Conservation (phyloP, 2,113 vertebrate genomes). For the Aldabrachelys gigantea region DNA sequence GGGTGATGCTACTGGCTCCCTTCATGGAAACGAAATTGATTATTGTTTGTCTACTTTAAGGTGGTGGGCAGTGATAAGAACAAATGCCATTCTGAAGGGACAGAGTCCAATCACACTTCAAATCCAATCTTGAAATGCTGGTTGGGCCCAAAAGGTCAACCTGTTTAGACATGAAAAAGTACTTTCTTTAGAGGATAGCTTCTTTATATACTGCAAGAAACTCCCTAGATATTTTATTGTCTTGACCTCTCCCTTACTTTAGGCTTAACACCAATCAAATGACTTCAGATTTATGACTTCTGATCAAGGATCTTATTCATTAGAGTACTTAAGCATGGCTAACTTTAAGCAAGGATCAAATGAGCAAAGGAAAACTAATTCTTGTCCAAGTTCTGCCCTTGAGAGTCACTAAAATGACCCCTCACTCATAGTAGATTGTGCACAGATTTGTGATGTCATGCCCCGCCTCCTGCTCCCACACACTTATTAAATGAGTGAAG, state of each 20-base stretch:
- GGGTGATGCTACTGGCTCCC: background rate
- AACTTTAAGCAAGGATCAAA: slow-evolving; percentile 27
- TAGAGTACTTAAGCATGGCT: background rate
- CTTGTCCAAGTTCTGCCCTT: background rate
- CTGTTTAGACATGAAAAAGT: background rate
- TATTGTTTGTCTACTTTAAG: too few relatives aligned
- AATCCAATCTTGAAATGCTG: background rate
- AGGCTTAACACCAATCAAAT: slow-evolving; percentile 24
- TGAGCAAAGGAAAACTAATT: background rate
- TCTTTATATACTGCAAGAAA: background rate
- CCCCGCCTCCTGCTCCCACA: too few relatives aligned
- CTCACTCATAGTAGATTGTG: background rate
- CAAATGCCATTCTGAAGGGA: background rate
- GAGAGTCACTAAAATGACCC: background rate
- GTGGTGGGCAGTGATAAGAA: too few relatives aligned
- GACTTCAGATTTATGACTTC: slow-evolving; percentile 8
- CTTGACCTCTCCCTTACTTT: slow-evolving; percentile 4
- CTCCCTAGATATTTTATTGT: background rate
- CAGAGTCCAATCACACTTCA: background rate
- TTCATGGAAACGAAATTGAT: background rate
- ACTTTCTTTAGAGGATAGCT: background rate
- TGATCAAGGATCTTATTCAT: background rate
- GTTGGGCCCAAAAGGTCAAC: background rate
- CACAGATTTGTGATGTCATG: background rate
- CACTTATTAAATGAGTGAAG: background rate